phyloP scores from a whole-genome alignment of 2,888 invertebrate species.

The Lasioglossum marginatum region DNA sequence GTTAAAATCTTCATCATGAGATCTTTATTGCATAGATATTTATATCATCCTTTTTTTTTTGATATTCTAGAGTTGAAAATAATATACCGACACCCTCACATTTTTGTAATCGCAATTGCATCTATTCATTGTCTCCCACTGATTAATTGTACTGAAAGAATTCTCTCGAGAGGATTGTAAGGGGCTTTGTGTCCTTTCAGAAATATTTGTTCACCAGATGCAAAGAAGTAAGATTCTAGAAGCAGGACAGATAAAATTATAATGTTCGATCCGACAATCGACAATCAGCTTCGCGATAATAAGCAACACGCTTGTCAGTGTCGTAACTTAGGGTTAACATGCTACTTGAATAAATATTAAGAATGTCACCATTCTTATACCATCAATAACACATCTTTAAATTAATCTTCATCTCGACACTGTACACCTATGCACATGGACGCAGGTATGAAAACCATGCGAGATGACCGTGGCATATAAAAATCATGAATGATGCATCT shows the following conservation, averaged over 20 bases:
- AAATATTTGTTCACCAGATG: background rate
- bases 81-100: no score
- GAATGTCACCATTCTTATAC: conserved; percentile 10
- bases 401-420: conserved; percentile 6
- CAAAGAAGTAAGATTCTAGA: background rate
- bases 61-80: no score
- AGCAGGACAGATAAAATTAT: background rate
- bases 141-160: background rate
- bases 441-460: background rate
- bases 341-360: conserved; percentile 1
- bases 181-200: background rate
- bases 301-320: background rate
- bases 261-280: background rate
- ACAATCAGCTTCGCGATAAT: background rate
- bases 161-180: no score
- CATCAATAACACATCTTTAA: conserved; percentile 8
- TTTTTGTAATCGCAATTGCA: no score
- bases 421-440: background rate
- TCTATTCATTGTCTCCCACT: background rate
- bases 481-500: conserved; percentile 9
- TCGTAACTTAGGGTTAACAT: background rate
- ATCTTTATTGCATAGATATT: no score
- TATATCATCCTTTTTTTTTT: no score
- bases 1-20: no score
- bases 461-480: background rate